phyloP scores from a whole-genome alignment of 2,888 invertebrate genomes.

The Conus canariensis region DNA sequence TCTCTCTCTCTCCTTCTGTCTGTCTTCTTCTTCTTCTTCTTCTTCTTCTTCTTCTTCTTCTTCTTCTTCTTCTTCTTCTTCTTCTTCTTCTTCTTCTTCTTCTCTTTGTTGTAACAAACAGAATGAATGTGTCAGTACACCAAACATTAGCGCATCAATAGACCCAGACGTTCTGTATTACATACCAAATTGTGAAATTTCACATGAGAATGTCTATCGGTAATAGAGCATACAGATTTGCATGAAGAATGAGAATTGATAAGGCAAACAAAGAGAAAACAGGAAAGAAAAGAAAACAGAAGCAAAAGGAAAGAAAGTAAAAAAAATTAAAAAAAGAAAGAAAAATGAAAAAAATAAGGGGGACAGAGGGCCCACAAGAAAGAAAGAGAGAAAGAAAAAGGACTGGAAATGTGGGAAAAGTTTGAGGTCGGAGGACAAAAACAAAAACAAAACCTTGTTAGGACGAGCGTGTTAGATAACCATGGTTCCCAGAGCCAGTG shows the following conservation, averaged over 20 bases:
- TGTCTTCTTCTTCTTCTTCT: not conserved
- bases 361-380: not conserved
- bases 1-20: not conserved
- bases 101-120: no score
- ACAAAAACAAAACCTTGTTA: not conserved
- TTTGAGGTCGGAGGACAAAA: not conserved
- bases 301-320: not conserved
- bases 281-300: not conserved
- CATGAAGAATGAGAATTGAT: no score
- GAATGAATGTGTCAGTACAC: no score
- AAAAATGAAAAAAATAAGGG: not conserved
- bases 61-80: no score
- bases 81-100: no score
- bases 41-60: not conserved
- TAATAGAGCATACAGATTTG: no score
- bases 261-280: no score
- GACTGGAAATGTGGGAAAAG: not conserved
- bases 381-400: conserved; percentile 14
- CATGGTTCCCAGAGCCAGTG: not conserved
- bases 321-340: not conserved
- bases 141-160: no score
- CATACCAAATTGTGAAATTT: no score
- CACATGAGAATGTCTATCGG: no score
- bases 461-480: not conserved
- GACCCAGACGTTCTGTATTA: no score